Base-by-base conservation (phyloP, 2,888 invertebrate genomes). In the Strigamia crassipes region DNA sequence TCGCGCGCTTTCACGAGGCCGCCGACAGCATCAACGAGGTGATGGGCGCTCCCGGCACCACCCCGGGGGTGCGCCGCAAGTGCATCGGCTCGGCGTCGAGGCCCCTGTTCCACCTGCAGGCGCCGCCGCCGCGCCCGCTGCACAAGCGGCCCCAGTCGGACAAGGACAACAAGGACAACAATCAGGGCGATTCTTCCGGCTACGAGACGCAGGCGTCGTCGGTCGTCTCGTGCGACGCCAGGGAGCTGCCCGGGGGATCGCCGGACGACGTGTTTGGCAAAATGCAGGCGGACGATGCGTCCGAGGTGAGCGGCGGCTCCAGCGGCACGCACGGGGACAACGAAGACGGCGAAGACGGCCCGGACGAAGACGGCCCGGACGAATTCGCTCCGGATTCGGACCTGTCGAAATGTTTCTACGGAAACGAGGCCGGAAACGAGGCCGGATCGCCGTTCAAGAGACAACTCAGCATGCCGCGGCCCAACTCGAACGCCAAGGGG, bases 11-110 rank as follows among this genome's bases (percentile, higher is more conserved):
- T 51, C 84, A 85, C 82, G 83, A 84, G 18, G 85, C 85, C 0
- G 84, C 85, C 2, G 85, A 84, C 23, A 85, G 85, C 79, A 83
- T 85, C 51, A 82, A 82, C 41, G 82, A 83, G 78, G 84, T 85
- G 61, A 83, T 84, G 41, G 73, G 81, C n/a, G 82, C 23, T 8
- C 73, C 80, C 5, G 78, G 41, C 1, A 82, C 34, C n/a, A n/a
- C 38, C 0, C 78, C 77, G 3, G 78, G 73, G 21, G 31, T 56
- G 0, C 66, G 73, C 27, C 80, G 42, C 1, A 80, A 82, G 15
- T 82, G 81, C 18, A 79, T 79, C 5, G 83, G 82, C n/a, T 27
- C 38, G 4, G 3, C 34, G 4, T 34, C 81, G 10, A 82, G 73
- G 18, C 41, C 31, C 8, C 10, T 79, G 23, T 56, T 78, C 4